Evolutionary conservation across 2,797 vertebrate genomes (phyloP), one percentile per base, ranked within the genome.

Genomic region (Antennarius maculatus): DNA sequence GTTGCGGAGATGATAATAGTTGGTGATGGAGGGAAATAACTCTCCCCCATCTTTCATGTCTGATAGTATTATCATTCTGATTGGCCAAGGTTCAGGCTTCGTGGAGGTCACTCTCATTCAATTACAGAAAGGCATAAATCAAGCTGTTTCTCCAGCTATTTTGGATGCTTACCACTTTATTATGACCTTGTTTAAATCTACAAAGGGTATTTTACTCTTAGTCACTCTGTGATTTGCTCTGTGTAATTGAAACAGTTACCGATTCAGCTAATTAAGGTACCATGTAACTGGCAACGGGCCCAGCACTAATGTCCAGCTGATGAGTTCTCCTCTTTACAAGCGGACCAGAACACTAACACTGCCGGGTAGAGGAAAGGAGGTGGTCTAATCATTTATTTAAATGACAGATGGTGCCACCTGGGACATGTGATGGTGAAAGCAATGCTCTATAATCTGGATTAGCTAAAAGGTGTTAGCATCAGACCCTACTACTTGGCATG

Each of bases 91-190:
- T 67, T 82, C 69, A 10, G 31, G 47, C 75, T 64, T 34, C 53
- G 65, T 17, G 66, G 80, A 90, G 88, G 87, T 88, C 83, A 71
- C 58, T 74, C 59, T 80, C 65, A 69, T 90, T 89, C 75, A 84
- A 85, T 88, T 88, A 89, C 71, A 70, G 78, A 81, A 64, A 6
- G 49, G 57, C 75, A 88, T 92, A 85, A 90, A 91, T 92, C 83
- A 83, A 47, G 1, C 6, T 39, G 47, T 58, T 77, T 79, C 71
- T 76, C 46, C 43, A 46, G 77, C 63, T 85, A 76, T 82, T 88
- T 85, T 81, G 76, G 77, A 52, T 71, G 78, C 75, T 81, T 81
- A 71, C 78, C 76, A 77, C 77, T 85, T 91, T 83, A 82, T 85
- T 61, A 65, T 82, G 87, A 90, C 89, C 88, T 89, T 91, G 85